Evolutionary conservation across 1,140 invertebrate genomes (phyloP).

Genomic region (Dolichoris vasculosae): DNA sequence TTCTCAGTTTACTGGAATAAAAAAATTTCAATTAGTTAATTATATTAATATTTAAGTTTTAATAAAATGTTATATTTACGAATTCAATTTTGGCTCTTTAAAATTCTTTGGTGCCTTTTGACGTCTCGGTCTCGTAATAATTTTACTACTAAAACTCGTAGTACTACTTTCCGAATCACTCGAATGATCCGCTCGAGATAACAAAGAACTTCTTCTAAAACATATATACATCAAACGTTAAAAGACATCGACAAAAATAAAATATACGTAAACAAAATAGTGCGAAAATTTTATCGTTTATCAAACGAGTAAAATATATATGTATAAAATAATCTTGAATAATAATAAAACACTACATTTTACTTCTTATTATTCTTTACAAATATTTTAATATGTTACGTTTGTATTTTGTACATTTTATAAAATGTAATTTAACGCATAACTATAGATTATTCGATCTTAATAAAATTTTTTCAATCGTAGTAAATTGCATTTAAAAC

Average conservation of each 20-base stretch:
- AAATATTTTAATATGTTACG: too few relatives aligned
- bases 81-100: constrained; percentile 60
- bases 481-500: too few relatives aligned
- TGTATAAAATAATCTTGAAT: too few relatives aligned
- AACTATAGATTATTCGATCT: too few relatives aligned
- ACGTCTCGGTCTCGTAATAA: constrained; percentile 57
- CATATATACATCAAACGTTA: neutral
- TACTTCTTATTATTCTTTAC: too few relatives aligned
- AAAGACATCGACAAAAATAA: neutral
- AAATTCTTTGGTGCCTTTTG: constrained; percentile 60
- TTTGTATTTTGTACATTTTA: too few relatives aligned
- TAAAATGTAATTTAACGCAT: too few relatives aligned
- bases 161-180: constrained; percentile 60
- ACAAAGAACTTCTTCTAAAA: constrained; percentile 23
- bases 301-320: too few relatives aligned
- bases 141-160: constrained; percentile 48
- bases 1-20: constrained; percentile 52
- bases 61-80: constrained; percentile 53
- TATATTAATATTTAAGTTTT: constrained; percentile 1
- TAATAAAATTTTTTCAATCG: too few relatives aligned
- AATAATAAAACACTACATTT: too few relatives aligned
- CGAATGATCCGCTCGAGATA: constrained; percentile 28
- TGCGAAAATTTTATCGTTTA: too few relatives aligned
- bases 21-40: neutral
- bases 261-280: too few relatives aligned